Evolutionary conservation across 2,797 vertebrate species (phyloP), one percentile per base, ranked within the genome.

Genomic region (Rhynchonycteris naso): DNA sequence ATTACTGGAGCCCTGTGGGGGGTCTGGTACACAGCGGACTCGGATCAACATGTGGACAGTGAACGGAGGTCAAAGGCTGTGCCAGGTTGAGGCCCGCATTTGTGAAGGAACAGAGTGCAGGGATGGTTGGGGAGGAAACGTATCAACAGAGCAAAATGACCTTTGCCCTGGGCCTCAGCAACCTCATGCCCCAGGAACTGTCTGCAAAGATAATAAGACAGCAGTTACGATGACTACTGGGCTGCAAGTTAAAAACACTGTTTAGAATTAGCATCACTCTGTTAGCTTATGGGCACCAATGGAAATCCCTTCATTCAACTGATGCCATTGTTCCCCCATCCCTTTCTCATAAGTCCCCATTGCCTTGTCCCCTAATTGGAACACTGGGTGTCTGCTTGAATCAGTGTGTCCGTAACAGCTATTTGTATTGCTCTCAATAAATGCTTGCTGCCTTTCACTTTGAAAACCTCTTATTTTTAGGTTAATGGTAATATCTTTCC

Each of bases 31-130:
- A 5, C 12, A 18, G 47, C 58, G 38, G 38, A 63, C 21, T 5
- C 1, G 9, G 18, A 22, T 13, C n/a, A 47, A 33, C 16, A 8
- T 2, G 1, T 2, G 33, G 8, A n/a, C 33, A 13, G 11, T 26
- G 69, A 75, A n/a, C 14, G 6, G 24, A 3, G 21, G 43, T 56
- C 13, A 28, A 18, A 14, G 59, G 38, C n/a, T 6, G 13, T 14
- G 33, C 30, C 1, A 0, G 76, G 76, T 33, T 24, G 24, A 54
- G 21, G n/a, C 10, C 5, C 12, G 12, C 0, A 19, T 11, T 6
- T 2, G 7, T 33, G 66, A 84, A 80, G 52, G 14, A 35, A 33
- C 2, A 35, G 47, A 65, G 30, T 19, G 7, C 33, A 43, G 14
- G 8, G 11, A 19, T n/a, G 30, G 30, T 33, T 38, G 26, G 22